Evolutionary conservation across 2,888 invertebrate species (phyloP), one percentile per base, ranked within the genome.

Genomic region (Lepidocyrtinus sp.): DNA sequence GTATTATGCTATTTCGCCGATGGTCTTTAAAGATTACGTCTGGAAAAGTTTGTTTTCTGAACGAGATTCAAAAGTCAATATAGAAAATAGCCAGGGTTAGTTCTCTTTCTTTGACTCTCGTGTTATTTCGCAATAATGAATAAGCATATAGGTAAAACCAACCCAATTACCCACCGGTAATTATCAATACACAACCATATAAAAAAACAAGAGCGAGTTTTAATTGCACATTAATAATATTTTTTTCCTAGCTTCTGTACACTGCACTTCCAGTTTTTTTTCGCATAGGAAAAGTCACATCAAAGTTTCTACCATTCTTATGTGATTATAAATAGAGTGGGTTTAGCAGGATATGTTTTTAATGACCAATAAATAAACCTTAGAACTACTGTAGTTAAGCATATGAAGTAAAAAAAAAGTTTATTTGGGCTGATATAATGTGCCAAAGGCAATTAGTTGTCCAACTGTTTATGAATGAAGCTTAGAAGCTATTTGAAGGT

Each of bases 401-500:
- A 36, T 50, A 50, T 50, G 50, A 17, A 50, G n/a, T 50, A 50
- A 50, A 50, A 50, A 50, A 50, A 50, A n/a, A 50, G 5, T 2
- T 12, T 50, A 5, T 36, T 36, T 36, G 5, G 36, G 50, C 15
- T 50, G 17, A 36, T 50, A 50, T 50, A 15, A 50, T 36, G 36
- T 50, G 50, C 50, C 50, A 50, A 50, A 50, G 50, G 50, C 50
- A 50, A 50, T 50, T 50, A 50, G 50, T 17, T 50, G 50, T 50
- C 50, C 50, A n/a, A n/a, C 45, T 59, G 61, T 24, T 50, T 61
- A 55, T 61, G 59, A 61, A n/a, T 24, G 59, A 26, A 19, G 25
- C 27, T 63, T 5, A 2, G 50, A 70, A 36, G 71, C 62, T 46
- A 73, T 64, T 63, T 73, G 64, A 46, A 73, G 55, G 61, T 71